Percentiles rank a stretch among this genome's conserved stretches.
Evolutionary conservation across 2,113 vertebrate species (phyloP).

Genomic region (Callipepla californica): DNA sequence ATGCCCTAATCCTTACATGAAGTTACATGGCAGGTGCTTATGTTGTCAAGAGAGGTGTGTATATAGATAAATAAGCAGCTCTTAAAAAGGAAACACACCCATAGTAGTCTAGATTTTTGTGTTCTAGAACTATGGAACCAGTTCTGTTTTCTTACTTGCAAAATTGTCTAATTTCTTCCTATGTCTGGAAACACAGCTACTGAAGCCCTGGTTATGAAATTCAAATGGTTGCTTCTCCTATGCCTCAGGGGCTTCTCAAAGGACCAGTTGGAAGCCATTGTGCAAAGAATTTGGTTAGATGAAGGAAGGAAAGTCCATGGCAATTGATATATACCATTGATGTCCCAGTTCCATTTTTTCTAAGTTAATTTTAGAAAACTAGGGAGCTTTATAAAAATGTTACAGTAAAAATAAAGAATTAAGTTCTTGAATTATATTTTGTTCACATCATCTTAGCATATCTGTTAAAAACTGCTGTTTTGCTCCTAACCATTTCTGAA

Average conservation of each 20-base stretch:
- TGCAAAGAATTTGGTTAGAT: not conserved
- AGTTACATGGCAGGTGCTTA: not conserved
- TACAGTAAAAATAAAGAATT: not conserved
- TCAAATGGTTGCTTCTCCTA: not conserved
- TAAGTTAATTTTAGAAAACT: not conserved
- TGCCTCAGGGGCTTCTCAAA: not conserved
- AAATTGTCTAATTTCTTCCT: not conserved
- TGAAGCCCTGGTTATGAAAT: not conserved
- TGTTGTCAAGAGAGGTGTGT: not conserved
- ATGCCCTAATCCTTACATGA: not conserved
- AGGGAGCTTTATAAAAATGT: not conserved
- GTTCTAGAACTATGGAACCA: not conserved
- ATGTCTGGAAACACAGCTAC: not conserved
- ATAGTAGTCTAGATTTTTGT: not conserved
- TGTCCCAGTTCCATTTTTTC: not conserved
- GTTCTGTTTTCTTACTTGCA: not conserved
- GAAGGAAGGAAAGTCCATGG: not conserved
- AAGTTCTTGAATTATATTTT: no score
- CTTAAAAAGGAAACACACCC: not conserved
- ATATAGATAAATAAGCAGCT: not conserved
- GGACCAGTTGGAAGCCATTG: not conserved
- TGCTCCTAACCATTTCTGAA: not conserved
- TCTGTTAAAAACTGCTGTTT: not conserved
- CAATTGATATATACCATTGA: not conserved
- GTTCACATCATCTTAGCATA: not conserved